Evolutionary conservation across 2,113 vertebrate genomes (phyloP).

Genomic region (Labrus mixtus): DNA sequence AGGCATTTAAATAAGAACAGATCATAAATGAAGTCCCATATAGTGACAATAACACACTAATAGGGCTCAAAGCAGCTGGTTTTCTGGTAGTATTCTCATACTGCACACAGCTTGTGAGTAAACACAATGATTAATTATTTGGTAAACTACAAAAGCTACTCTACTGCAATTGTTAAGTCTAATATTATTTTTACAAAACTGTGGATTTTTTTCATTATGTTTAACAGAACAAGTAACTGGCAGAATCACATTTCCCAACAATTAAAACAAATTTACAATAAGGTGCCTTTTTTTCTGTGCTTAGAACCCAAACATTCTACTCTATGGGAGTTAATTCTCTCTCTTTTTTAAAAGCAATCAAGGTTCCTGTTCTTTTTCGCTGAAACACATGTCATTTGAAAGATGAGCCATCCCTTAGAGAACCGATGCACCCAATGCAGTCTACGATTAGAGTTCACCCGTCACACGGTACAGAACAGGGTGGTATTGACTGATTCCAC

Average conservation of each 20-base stretch:
- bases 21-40: conserved; percentile 6
- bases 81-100: background rate
- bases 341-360: conserved; percentile 70
- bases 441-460: conserved; percentile 71
- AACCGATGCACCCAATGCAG: conserved; percentile 68
- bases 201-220: too few relatives aligned
- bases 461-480: conserved; percentile 72
- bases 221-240: too few relatives aligned
- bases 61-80: background rate
- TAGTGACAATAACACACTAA: conserved; percentile 3
- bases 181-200: too few relatives aligned
- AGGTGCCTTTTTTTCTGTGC: background rate
- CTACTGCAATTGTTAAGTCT: too few relatives aligned
- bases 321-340: background rate
- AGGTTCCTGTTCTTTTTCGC: conserved; percentile 72
- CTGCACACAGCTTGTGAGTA: background rate
- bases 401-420: conserved; percentile 72
- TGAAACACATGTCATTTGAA: conserved; percentile 69
- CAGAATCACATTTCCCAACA: too few relatives aligned
- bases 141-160: too few relatives aligned
- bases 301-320: conserved; percentile 1
- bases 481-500: conserved; percentile 81
- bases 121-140: background rate
- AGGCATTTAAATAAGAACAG: background rate
- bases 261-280: background rate